Conservation (phyloP, 2,888 invertebrate species). For the Cactoblastis cactorum region DNA sequence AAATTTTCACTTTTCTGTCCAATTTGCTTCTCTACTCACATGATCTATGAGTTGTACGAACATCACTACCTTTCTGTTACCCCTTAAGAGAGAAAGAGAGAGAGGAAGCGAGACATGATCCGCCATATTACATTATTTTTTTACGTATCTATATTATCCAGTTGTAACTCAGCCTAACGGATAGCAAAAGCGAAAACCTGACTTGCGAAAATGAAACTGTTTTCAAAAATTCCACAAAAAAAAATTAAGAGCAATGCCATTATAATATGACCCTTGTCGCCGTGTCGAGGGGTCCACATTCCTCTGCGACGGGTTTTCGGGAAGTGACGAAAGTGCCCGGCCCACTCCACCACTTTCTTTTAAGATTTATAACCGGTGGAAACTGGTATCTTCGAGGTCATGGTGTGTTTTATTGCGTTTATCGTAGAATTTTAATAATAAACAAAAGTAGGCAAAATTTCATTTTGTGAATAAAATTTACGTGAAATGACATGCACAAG, state of each 20-base stretch:
- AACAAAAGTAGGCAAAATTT: too few relatives aligned
- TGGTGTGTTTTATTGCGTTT: neutral
- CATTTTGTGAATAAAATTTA: too few relatives aligned
- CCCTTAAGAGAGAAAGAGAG: too few relatives aligned
- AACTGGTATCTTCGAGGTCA: constrained; percentile 8
- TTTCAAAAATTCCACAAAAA: neutral
- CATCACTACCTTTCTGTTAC: too few relatives aligned
- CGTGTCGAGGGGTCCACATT: neutral
- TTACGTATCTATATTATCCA: neutral
- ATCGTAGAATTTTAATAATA: neutral
- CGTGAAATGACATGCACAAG: too few relatives aligned
- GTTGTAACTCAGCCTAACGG: neutral
- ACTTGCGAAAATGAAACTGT: constrained; percentile 1
- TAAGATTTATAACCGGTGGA: neutral
- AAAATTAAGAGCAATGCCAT: neutral
- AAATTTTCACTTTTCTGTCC: too few relatives aligned
- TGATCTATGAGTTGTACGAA: too few relatives aligned
- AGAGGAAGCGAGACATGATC: too few relatives aligned
- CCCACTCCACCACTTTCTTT: constrained; percentile 8
- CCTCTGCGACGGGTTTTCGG: neutral
- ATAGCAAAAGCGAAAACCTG: neutral
- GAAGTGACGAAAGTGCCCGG: constrained; percentile 14
- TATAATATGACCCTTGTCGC: neutral
- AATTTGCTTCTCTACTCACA: too few relatives aligned
- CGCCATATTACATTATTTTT: too few relatives aligned